Base-by-base conservation (phyloP, 2,113 vertebrate genomes). In the Madoqua kirkii region DNA sequence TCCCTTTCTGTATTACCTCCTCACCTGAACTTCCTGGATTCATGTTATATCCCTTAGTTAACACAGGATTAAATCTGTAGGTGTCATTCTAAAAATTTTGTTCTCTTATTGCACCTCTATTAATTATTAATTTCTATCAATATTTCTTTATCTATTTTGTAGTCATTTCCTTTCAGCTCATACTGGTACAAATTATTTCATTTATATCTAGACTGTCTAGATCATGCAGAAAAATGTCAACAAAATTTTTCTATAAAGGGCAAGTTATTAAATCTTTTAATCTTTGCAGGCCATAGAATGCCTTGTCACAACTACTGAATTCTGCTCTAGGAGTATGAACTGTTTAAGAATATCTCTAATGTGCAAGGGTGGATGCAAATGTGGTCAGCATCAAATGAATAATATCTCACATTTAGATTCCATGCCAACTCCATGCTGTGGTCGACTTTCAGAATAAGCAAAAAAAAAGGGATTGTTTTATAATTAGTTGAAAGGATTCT, bases 401-500 rank as follows among this genome's bases (percentile, higher is more conserved):
- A 64, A 43, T 67, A 52, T 50, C 36, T 97, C 93, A 86, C 6
- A 1, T 94, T 95, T 64, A 64, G 60, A 11, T 48, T 29, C 33
- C n/a, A 50, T 79, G 89, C 91, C 93, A 97, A 27, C 31, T 40
- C 40, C 82, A n/a, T 29, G 13, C 71, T 95, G 87, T 91, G 78
- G 88, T 71, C 59, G 62, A 78, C 23, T 84, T 90, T 96, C 78
- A 97, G 82, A 96, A 96, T 62, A 95, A 96, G 62, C 19, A 88
- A 64, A 74, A 94, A 94, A 93, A 92, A 71, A 43, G 23, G 71
- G 86, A 88, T 89, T 96, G 93, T 96, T 98, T 98, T 96, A 97
- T 97, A 98, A 98, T 96, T 98, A 96, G 87, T 95, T 27, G 2
- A 67, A 95, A 96, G 79, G 89, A 97, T 96, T 97, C 93, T 16